Evolutionary conservation across 2,113 vertebrate genomes (phyloP).

Genomic region (Lipophrys pholis): DNA sequence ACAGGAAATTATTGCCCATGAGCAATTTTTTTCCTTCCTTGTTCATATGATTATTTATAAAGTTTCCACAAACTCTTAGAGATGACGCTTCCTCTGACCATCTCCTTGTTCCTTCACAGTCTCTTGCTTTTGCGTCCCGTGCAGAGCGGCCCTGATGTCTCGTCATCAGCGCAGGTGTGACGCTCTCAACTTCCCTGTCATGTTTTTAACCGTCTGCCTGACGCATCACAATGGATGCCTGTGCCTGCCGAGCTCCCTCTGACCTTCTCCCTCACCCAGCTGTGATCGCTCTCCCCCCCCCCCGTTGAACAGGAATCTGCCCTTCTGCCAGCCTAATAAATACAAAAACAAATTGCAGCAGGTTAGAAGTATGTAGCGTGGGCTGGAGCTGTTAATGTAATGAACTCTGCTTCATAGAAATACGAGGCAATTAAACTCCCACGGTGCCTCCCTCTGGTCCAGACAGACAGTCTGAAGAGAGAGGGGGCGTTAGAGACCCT

Average conservation of each 20-base stretch:
- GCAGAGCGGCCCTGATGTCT: slow-evolving; percentile 53
- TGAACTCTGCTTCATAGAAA: slow-evolving; percentile 81
- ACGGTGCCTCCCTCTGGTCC: slow-evolving; percentile 72
- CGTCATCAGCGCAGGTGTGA: slow-evolving; percentile 26
- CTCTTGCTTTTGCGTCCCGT: slow-evolving; percentile 34
- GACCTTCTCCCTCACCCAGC: slow-evolving; percentile 73
- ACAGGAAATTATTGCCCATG: no score
- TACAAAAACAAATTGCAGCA: slow-evolving; percentile 84
- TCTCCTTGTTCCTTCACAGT: slow-evolving; percentile 12
- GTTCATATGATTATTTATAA: slow-evolving; percentile 26
- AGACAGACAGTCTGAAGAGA: slow-evolving; percentile 59
- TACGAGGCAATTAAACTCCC: slow-evolving; percentile 85
- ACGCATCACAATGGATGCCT: slow-evolving; percentile 73
- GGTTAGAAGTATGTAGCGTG: slow-evolving; percentile 83
- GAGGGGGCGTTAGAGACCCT: slow-evolving; percentile 22
- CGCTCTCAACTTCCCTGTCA: slow-evolving; percentile 46
- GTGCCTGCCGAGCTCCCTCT: slow-evolving; percentile 54
- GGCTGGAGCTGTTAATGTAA: slow-evolving; percentile 81
- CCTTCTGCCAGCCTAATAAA: slow-evolving; percentile 72
- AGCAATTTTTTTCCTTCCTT: not conserved
- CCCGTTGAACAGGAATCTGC: slow-evolving; percentile 57
- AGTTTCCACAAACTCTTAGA: slow-evolving; percentile 7
- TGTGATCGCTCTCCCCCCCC: slow-evolving; percentile 11
- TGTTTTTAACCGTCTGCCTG: slow-evolving; percentile 51
- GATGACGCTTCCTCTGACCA: slow-evolving; percentile 38